Conservation (phyloP, 1,140 invertebrate genomes). For the Carposina sasakii region DNA sequence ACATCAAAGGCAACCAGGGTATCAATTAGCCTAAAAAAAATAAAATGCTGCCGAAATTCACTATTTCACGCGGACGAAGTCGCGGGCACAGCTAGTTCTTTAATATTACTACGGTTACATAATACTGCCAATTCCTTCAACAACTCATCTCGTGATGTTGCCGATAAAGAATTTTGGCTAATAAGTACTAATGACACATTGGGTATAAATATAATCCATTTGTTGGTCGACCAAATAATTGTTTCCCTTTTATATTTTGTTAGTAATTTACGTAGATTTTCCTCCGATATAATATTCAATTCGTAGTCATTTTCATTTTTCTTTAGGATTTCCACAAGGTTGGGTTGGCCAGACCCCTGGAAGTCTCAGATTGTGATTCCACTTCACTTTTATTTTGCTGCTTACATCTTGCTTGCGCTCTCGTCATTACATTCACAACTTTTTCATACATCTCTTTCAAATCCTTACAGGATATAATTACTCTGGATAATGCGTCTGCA, state of each 20-base stretch:
- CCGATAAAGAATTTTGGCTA: neutral
- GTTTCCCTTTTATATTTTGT: neutral
- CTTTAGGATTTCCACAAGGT: neutral
- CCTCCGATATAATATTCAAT: neutral
- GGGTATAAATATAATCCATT: neutral
- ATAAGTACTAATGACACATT: neutral
- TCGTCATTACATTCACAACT: neutral
- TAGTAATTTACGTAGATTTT: too few species aligned
- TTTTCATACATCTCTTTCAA: conserved; percentile 1
- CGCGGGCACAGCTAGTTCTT: too few species aligned
- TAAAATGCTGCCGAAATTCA: too few species aligned
- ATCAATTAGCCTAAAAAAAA: too few species aligned
- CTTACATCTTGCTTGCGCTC: neutral
- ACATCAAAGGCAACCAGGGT: too few species aligned
- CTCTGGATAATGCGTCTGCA: conserved; percentile 12
- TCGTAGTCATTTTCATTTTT: neutral
- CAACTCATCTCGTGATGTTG: neutral
- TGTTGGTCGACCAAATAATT: neutral
- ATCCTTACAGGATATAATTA: neutral
- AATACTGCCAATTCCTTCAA: neutral
- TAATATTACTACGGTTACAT: neutral
- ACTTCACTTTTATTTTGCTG: neutral
- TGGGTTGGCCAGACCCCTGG: neutral
- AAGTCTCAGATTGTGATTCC: neutral
- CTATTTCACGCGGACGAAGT: too few species aligned